These are phyloP conservation scores for Drosophila azteca DNA, from an alignment of 1,140 invertebrate genomes.

Conservation along the genomic window DNA sequence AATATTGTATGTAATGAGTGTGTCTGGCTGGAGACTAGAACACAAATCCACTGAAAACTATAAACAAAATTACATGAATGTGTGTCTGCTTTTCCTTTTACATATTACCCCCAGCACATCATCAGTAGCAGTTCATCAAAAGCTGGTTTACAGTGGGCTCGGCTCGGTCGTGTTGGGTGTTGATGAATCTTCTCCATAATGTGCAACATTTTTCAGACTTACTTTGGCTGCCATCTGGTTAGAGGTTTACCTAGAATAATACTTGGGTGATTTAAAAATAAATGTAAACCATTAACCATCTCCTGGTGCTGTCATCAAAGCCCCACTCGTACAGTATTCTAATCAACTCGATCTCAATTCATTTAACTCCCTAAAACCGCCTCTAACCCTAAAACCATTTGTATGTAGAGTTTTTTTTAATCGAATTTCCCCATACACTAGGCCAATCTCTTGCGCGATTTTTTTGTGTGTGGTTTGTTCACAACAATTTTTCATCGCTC, in stretches of 20 bases:
- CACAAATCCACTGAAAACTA: conserved; percentile 25
- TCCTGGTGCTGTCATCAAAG: no score
- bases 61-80: conserved; percentile 2
- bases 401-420: conserved; percentile 21
- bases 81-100: conserved; percentile 28
- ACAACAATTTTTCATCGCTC: conserved; percentile 10
- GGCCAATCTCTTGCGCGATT: conserved; percentile 23
- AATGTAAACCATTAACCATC: no score
- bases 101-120: neutral
- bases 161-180: neutral
- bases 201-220: conserved; percentile 13
- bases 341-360: conserved; percentile 22
- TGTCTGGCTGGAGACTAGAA: conserved; percentile 5
- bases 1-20: no score
- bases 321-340: neutral
- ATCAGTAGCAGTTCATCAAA: conserved; percentile 23
- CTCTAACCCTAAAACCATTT: neutral
- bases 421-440: conserved; percentile 19
- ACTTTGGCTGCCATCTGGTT: neutral
- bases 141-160: neutral
- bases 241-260: neutral
- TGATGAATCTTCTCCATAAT: conserved; percentile 30
- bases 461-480: conserved; percentile 12
- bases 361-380: no score
- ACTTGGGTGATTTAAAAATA: no score